Conservation (phyloP, 2,888 invertebrate species). For the Erebia palarica region DNA sequence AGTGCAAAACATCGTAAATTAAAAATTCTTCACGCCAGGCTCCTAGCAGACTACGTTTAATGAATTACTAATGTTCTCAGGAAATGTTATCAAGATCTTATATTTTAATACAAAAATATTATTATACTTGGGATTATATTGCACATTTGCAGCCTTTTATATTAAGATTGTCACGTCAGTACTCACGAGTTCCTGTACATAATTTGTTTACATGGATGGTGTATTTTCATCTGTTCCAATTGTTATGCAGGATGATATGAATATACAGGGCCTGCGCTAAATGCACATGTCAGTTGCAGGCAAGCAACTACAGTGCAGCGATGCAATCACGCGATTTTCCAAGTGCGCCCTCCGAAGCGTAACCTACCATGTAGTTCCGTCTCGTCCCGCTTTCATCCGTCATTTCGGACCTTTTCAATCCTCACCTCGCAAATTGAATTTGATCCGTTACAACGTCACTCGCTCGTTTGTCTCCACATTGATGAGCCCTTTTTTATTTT, state of each 20-base stretch:
- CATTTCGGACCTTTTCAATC: constrained; percentile 76
- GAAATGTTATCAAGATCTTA: constrained; percentile 25
- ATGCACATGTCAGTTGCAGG: constrained; percentile 31
- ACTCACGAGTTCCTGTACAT: neutral
- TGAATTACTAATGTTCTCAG: constrained; percentile 52
- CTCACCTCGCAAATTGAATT: constrained; percentile 79
- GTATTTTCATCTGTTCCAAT: constrained; percentile 1
- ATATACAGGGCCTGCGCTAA: neutral
- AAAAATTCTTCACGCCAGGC: constrained; percentile 58
- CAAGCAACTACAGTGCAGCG: constrained; percentile 24
- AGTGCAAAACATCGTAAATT: constrained; percentile 52
- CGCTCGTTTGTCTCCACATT: constrained; percentile 69
- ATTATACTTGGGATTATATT: neutral
- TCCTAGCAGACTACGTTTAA: constrained; percentile 50
- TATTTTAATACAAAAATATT: constrained; percentile 17
- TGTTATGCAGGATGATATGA: neutral
- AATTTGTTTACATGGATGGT: neutral
- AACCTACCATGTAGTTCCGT: constrained; percentile 31
- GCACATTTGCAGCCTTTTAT: neutral
- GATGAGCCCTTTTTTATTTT: constrained; percentile 59
- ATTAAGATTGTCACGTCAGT: neutral
- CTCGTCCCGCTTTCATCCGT: constrained; percentile 54
- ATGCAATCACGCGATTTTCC: constrained; percentile 34
- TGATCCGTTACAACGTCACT: constrained; percentile 73
- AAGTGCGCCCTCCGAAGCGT: constrained; percentile 29